These are phyloP conservation scores for Ips nitidus DNA, from an alignment of 1,140 invertebrate species.

Conservation along the genomic window DNA sequence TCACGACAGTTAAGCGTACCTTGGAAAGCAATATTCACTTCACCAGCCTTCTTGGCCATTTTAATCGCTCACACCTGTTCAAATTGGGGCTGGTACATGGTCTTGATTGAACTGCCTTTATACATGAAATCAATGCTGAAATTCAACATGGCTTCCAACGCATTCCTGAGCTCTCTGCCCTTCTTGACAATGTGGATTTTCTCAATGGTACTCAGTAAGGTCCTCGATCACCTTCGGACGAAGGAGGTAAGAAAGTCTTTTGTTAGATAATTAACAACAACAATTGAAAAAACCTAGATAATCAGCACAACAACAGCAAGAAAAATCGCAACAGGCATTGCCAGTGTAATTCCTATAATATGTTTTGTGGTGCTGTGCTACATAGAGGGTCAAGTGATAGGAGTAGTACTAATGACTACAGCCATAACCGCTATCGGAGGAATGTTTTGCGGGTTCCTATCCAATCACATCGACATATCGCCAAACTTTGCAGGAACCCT, in stretches of 20 bases:
- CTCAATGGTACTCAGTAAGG: slow-evolving; percentile 67
- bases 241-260: slow-evolving; percentile 50
- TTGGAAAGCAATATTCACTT: slow-evolving; percentile 70
- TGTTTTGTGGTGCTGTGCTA: slow-evolving; percentile 71
- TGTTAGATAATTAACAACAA: slow-evolving; percentile 55
- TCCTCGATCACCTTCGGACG: slow-evolving; percentile 62
- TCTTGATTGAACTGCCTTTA: slow-evolving; percentile 88
- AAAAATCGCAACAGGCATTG: slow-evolving; percentile 48
- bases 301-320: slow-evolving; percentile 66
- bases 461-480: slow-evolving; percentile 90
- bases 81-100: slow-evolving; percentile 94
- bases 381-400: slow-evolving; percentile 64
- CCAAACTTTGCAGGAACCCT: slow-evolving; percentile 83
- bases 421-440: slow-evolving; percentile 79
- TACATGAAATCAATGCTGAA: slow-evolving; percentile 90
- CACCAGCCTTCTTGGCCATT: slow-evolving; percentile 73
- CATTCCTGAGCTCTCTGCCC: slow-evolving; percentile 69
- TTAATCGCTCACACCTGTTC: slow-evolving; percentile 75
- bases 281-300: slow-evolving; percentile 27
- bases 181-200: slow-evolving; percentile 77
- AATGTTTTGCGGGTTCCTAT: slow-evolving; percentile 86
- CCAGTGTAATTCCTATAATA: slow-evolving; percentile 65
- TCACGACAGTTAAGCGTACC: slow-evolving; percentile 56
- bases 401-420: slow-evolving; percentile 72
- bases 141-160: slow-evolving; percentile 82